Conservation (phyloP, 2,888 invertebrate genomes). For the Ophion ellenae region DNA sequence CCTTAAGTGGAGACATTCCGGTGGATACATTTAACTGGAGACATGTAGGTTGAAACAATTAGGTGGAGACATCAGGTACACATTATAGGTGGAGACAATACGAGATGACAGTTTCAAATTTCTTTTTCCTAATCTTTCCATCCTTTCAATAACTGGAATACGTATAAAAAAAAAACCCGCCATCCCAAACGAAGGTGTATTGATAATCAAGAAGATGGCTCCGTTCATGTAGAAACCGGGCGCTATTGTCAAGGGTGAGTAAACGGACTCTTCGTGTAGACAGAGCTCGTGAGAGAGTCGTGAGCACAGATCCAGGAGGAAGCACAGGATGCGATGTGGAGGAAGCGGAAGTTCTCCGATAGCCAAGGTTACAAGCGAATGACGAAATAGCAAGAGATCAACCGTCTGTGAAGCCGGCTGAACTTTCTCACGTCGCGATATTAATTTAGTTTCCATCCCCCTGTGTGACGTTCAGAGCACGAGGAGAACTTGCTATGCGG, state of each 20-base stretch:
- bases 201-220: background rate
- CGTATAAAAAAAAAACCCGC: background rate
- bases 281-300: background rate
- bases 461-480: background rate
- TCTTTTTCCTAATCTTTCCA: too few species aligned
- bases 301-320: background rate
- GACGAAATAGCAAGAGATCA: conserved; percentile 18
- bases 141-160: background rate
- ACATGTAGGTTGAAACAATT: too few species aligned
- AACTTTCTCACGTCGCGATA: conserved; percentile 59
- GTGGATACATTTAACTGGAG: too few species aligned
- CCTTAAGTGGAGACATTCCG: too few species aligned
- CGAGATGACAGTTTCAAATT: too few species aligned
- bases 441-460: conserved; percentile 48
- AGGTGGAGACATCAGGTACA: too few species aligned
- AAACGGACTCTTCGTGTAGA: background rate
- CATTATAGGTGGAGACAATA: too few species aligned
- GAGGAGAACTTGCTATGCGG: background rate
- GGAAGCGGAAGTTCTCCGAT: background rate
- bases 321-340: background rate
- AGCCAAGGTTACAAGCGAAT: background rate
- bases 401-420: conserved; percentile 23
- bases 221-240: background rate
- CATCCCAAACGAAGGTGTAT: background rate
- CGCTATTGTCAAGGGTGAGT: background rate